Evolutionary conservation across 2,888 invertebrate species (phyloP), one percentile per base, ranked within the genome.

Genomic region (Folsomia manolachei): DNA sequence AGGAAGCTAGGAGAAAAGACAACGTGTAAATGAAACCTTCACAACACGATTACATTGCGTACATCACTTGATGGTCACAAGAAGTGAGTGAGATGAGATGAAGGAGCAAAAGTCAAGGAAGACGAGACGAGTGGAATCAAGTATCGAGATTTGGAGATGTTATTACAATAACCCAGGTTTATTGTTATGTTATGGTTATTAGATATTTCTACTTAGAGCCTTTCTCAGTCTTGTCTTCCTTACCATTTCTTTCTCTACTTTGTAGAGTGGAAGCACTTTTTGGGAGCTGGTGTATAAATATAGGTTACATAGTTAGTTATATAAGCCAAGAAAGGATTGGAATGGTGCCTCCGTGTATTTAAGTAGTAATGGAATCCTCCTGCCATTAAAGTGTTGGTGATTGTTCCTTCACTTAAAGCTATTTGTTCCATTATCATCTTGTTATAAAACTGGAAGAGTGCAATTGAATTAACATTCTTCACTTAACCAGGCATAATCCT

Each of bases 171-270:
- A 67, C 67, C 67, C 19, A 24, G 56, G 56, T 67, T 67, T 67
- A 67, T 67, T 67, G 67, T 67, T 67, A 67, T 67, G 24, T 67
- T 67, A 67, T 67, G 24, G 67, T 67, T 67, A 67, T 67, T 53
- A 26, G n/a, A 67, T 53, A 19, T 21, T 56, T 18, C 56, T 56
- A 14, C 56, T 19, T 56, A 14, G 19, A 7, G 18, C 51, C 51
- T 51, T 51, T 18, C 51, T 51, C 51, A 11, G 9, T 9, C 9
- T 51, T 51, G 51, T 56, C 21, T 19, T 19, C n/a, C 21, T 4
- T 21, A 56, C 56, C 21, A 51, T 51, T 51, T 18, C 9, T 11
- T 11, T 11, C 9, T 51, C 51, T 11, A 51, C 18, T 9, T 51
- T 9, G 51, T 51, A 51, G 9, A 4, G 56, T 56, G 39, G 4